Evolutionary conservation across 2,888 invertebrate species (phyloP).

Genomic region (Megastigmus dorsalis): DNA sequence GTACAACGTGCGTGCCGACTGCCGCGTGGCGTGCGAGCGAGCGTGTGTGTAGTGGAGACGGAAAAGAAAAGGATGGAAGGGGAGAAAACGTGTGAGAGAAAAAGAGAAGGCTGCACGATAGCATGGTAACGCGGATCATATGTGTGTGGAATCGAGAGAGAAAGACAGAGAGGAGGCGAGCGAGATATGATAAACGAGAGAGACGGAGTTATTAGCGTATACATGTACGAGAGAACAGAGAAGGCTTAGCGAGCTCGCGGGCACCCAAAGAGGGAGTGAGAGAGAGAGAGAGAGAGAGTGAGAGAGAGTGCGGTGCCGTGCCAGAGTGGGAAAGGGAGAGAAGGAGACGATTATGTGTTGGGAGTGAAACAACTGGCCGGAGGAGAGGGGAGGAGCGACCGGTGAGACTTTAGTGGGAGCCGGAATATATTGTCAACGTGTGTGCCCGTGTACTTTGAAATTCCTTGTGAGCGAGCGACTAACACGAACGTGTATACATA

Average conservation of each 20-base stretch:
- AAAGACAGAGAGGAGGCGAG: neutral
- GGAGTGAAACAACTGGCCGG: too few species aligned
- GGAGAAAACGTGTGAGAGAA: neutral
- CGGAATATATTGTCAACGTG: conserved; percentile 40
- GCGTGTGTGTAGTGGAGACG: neutral
- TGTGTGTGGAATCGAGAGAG: conserved; percentile 5
- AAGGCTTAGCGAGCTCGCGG: neutral
- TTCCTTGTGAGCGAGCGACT: conserved; percentile 25
- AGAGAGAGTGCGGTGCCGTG: neutral
- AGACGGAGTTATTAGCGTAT: neutral
- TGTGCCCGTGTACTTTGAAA: conserved; percentile 42
- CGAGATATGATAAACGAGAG: neutral
- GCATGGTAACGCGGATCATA: neutral
- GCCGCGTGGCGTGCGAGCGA: neutral
- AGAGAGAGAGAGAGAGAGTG: neutral
- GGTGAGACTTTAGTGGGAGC: conserved; percentile 20
- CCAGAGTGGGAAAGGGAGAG: neutral
- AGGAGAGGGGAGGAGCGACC: neutral
- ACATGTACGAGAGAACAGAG: neutral
- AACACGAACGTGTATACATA: neutral
- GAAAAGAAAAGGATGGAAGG: neutral
- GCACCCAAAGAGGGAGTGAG: neutral
- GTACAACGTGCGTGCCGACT: neutral
- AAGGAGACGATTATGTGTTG: neutral
- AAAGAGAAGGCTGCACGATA: neutral